These are phyloP conservation scores for Aphelinus atriplicis DNA, from an alignment of 1,140 invertebrate species.

Conservation along the genomic window DNA sequence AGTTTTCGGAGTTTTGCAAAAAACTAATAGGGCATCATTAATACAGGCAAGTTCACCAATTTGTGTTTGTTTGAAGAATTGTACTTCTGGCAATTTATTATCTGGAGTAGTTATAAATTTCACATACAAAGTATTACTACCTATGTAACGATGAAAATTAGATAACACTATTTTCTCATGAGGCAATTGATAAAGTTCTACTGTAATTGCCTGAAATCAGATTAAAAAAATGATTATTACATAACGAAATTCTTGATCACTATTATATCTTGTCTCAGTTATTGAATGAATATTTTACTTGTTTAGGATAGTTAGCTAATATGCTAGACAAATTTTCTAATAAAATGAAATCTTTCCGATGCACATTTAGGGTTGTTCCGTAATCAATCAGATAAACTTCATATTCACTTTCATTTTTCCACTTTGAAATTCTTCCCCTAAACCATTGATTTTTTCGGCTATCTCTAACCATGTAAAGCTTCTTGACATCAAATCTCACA, in stretches of 20 bases:
- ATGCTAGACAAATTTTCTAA: background rate
- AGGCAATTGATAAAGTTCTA: background rate
- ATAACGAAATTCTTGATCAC: background rate
- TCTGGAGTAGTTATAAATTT: too few relatives aligned
- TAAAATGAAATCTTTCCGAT: background rate
- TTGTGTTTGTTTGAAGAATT: too few relatives aligned
- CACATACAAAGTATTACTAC: too few relatives aligned
- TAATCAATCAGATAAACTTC: constrained; percentile 2
- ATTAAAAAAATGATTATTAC: constrained; percentile 2
- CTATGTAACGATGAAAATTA: too few relatives aligned
- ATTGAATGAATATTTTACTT: background rate
- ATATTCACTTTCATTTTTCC: background rate
- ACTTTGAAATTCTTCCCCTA: background rate
- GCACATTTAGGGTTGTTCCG: background rate
- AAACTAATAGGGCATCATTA: too few relatives aligned
- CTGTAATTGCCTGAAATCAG: background rate
- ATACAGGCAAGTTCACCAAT: too few relatives aligned
- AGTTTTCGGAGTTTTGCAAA: too few relatives aligned
- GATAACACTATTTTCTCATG: too few relatives aligned
- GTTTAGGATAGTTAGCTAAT: constrained; percentile 7
- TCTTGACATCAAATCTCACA: background rate
- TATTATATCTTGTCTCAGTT: background rate
- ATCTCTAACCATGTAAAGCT: background rate
- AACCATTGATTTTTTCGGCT: background rate
- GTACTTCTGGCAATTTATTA: too few relatives aligned